Percentiles rank a stretch among this genome's conserved stretches.
These are phyloP conservation scores for Aphelenchoides bicaudatus DNA, from an alignment of 2,888 invertebrate species.

Conservation along the genomic window DNA sequence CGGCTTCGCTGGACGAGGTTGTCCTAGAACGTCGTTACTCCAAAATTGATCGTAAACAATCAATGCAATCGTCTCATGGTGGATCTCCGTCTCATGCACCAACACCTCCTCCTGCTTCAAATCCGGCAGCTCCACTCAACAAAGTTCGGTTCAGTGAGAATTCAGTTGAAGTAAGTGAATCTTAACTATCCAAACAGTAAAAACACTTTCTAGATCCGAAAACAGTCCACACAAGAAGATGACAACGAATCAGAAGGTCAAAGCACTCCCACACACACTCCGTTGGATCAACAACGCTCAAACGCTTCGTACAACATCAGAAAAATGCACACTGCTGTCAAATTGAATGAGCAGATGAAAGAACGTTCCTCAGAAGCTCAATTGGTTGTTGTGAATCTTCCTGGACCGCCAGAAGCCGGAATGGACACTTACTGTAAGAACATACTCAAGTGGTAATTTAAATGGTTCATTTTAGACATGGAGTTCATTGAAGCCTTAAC, in stretches of 20 bases:
- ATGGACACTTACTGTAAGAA: constrained; percentile 59
- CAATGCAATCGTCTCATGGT: not conserved
- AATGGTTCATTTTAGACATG: constrained; percentile 69
- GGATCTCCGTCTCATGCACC: constrained; percentile 23
- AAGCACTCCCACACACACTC: too few species aligned
- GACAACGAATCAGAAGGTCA: constrained; percentile 12
- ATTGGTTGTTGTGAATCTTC: constrained; percentile 94
- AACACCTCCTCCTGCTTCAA: not conserved
- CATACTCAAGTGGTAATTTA: too few species aligned
- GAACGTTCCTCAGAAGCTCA: constrained; percentile 93
- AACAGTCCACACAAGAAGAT: constrained; percentile 18
- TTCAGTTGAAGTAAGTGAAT: constrained; percentile 35
- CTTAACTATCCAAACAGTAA: too few species aligned
- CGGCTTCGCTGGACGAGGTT: constrained; percentile 52
- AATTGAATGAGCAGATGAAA: constrained; percentile 95
- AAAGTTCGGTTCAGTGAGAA: constrained; percentile 41
- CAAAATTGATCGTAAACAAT: constrained; percentile 36
- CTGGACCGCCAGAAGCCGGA: constrained; percentile 78
- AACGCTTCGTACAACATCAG: constrained; percentile 72
- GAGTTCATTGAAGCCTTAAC: constrained; percentile 97
- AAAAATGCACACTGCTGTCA: constrained; percentile 98
- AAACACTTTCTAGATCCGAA: constrained; percentile 20
- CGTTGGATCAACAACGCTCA: too few species aligned
- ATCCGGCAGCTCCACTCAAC: constrained; percentile 11
- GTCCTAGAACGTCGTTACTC: constrained; percentile 53